These are phyloP conservation scores for Cheilinus undulatus DNA, from an alignment of 2,113 vertebrate species.

Conservation along the genomic window DNA sequence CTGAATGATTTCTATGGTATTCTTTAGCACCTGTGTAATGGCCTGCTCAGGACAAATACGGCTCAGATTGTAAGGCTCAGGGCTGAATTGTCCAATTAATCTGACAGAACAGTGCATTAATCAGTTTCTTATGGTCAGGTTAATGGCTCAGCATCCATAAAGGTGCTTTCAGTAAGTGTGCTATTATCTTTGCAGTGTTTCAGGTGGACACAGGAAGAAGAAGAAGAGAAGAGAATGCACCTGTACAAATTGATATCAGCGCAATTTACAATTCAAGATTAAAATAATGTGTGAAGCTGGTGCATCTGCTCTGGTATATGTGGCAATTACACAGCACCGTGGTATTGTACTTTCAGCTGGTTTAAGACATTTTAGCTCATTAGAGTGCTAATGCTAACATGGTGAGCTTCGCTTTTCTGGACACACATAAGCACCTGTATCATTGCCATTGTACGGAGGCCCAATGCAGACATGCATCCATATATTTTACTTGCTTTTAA, in stretches of 20 bases:
- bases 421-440: not conserved
- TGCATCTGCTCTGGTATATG: not conserved
- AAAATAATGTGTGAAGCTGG: conserved; percentile 2
- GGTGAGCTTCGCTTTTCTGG: not conserved
- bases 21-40: not conserved
- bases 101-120: not conserved
- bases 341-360: not conserved
- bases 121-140: not conserved
- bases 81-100: conserved; percentile 1
- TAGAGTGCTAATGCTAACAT: conserved; percentile 17
- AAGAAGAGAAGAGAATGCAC: not conserved
- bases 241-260: not conserved
- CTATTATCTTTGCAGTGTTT: conserved; percentile 5
- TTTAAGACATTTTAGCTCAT: not conserved
- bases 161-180: not conserved
- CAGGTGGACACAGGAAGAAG: not conserved
- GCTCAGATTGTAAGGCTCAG: conserved; percentile 23
- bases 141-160: not conserved
- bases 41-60: conserved; percentile 3
- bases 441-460: conserved; percentile 12
- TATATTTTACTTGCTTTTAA: no score
- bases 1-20: not conserved
- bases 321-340: not conserved
- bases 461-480: no score
- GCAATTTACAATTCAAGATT: no score